Base-by-base conservation (phyloP, 2,797 vertebrate species). In the Hafferia zeledoni region DNA sequence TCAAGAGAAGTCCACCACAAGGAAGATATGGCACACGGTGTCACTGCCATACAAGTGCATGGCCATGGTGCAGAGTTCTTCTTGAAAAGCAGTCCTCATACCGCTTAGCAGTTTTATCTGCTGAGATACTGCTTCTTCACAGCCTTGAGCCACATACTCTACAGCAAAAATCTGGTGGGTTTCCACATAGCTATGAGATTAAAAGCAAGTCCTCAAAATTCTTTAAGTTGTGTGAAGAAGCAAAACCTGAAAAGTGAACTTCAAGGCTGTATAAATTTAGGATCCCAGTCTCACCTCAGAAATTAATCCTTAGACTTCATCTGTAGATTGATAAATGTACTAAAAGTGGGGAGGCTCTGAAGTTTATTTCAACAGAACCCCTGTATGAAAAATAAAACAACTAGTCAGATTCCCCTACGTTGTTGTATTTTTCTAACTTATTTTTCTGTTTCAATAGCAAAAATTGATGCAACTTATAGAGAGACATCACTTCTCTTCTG, bases 401-500 rank as follows among this genome's bases (percentile, higher is more conserved):
- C 16, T 76, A 27, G 35, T 84, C 60, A 9, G 17, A 53, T 83
- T 87, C 31, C 55, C 41, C 25, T n/a, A 61, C 19, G 37, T 11
- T 10, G 37, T 57, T 86, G 8, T 64, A 7, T 83, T 87, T 93
- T 91, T 87, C 46, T 68, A 74, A 41, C 4, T 83, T 56, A 74
- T 47, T 93, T 93, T 79, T 67, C 41, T 78, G 50, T 71, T 96
- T 83, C 69, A 89, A 68, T 27, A 91, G 49, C 61, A 94, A 93
- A 78, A 81, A 65, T 86, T 94, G 94, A 94, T 86, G 56, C 14
- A 80, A 88, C 94, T 97, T 96, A 83, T 27, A 94, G 93, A 97
- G 93, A 88, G 95, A 96, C 59, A 95, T 86, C 87, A 94, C 96
- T 97, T 97, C 93, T 95, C 71, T 96, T 96, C 97, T 95, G 93